Evolutionary conservation across 2,797 vertebrate genomes (phyloP), one percentile per base, ranked within the genome.

Genomic region (Tolypeutes matacus): DNA sequence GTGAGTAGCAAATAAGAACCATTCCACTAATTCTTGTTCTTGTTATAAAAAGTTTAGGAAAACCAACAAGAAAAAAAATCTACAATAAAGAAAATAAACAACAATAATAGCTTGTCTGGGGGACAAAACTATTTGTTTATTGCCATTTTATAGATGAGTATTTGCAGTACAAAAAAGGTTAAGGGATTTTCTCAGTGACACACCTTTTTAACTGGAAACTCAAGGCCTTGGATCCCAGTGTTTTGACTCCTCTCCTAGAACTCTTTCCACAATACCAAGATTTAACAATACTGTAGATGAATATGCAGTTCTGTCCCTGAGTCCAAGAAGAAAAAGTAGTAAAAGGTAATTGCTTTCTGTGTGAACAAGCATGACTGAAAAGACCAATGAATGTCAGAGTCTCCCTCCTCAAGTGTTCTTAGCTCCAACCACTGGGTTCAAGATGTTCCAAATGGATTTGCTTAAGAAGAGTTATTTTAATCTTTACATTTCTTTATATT

Each of bases 1-100:
- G 31, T 67, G n/a, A 94, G 12, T 12, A 64, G 17, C 60, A 90
- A 93, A 67, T 62, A 81, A 53, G 56, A 21, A 81, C 29, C n/a
- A 87, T 8, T 51, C 58, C 46, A 65, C 39, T 53, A 53, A 90
- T 46, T 93, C 49, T 76, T 92, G 23, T 56, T 78, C 69, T 58
- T 27, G 13, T 13, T 84, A 64, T 62, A 12, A 94, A 91, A 80
- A 76, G 8, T 72, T 88, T 78, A 82, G 94, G 56, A 69, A 83
- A 78, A 56, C 20, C 72, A 89, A 60, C 21, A 72, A 56, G 10
- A 42, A 86, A 88, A 89, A 77, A 46, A 13, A 39, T 51, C 29
- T 67, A 9, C 42, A 34, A 51, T 49, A 46, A 92, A 94, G 27
- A 25, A 85, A 86, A 64, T 31, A 93, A 69, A 83, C 18, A 70